phyloP scores from a whole-genome alignment of 2,113 vertebrate genomes.

The Todiramphus chloris region DNA sequence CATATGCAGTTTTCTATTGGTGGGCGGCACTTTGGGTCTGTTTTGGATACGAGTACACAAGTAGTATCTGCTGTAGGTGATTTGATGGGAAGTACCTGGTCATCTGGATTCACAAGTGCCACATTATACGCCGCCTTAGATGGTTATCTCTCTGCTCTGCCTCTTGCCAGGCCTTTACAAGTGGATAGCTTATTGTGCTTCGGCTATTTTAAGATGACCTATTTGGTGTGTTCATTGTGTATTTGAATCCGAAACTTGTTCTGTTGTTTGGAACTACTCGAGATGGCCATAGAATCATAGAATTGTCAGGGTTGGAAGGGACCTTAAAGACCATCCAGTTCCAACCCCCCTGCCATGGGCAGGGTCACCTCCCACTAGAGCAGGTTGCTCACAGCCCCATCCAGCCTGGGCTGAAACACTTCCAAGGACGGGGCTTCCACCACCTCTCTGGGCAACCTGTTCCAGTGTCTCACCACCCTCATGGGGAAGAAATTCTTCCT shows the following conservation, averaged over 20 bases:
- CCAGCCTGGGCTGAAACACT: too few relatives aligned
- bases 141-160: background rate
- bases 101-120: background rate
- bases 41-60: background rate
- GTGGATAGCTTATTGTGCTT: background rate
- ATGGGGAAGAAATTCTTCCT: too few relatives aligned
- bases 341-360: too few relatives aligned
- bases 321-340: too few relatives aligned
- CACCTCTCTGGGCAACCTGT: too few relatives aligned
- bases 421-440: too few relatives aligned
- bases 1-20: background rate
- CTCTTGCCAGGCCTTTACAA: background rate
- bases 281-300: too few relatives aligned
- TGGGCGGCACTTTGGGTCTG: background rate
- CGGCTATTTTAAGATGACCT: background rate
- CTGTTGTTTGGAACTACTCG: background rate
- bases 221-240: background rate
- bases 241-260: background rate
- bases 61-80: background rate
- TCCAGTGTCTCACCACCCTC: too few relatives aligned
- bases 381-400: too few relatives aligned
- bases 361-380: too few relatives aligned
- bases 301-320: too few relatives aligned
- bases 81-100: background rate
- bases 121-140: background rate